Evolutionary conservation across 2,888 invertebrate genomes (phyloP), one percentile per base, ranked within the genome.

Genomic region (Physocephala rufipes): DNA sequence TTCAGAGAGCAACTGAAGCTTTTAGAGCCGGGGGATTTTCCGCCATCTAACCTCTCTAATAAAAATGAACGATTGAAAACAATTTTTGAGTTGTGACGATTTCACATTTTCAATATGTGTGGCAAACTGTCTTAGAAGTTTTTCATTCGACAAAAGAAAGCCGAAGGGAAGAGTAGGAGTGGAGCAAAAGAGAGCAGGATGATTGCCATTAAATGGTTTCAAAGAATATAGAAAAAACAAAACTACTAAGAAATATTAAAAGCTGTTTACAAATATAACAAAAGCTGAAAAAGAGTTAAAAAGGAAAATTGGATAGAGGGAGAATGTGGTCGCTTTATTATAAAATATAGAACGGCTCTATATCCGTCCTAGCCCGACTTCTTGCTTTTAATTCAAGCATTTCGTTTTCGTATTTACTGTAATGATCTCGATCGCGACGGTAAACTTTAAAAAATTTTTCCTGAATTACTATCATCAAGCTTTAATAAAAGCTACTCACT

Each of bases 11-110:
- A n/a, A n/a, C n/a, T n/a, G n/a, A n/a, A n/a, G n/a, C n/a, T n/a
- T n/a, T n/a, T n/a, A n/a, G n/a, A n/a, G n/a, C n/a, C n/a, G n/a
- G n/a, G n/a, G n/a, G n/a, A n/a, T 21, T 24, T 4, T 36, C 24
- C 24, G 19, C 30, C n/a, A n/a, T n/a, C n/a, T n/a, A n/a, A n/a
- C n/a, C n/a, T 36, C 49, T 21, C 68, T 68, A 61, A 68, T 68
- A 62, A 62, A 68, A 21, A 62, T 49, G 61, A 62, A 68, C 62
- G 62, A 62, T 62, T 68, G 62, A 68, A 62, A 68, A 62, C 36
- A 36, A 51, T 51, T 61, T 62, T 66, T 36, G 55, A 53, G 43
- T 16, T 2, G n/a, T n/a, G n/a, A 58, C 36, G 36, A 7, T 36
- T n/a, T n/a, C n/a, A n/a, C n/a, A n/a, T n/a, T 36, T 36, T 36